Conservation (phyloP, 1,140 invertebrate species). For the Ceratosolen fusciceps region DNA sequence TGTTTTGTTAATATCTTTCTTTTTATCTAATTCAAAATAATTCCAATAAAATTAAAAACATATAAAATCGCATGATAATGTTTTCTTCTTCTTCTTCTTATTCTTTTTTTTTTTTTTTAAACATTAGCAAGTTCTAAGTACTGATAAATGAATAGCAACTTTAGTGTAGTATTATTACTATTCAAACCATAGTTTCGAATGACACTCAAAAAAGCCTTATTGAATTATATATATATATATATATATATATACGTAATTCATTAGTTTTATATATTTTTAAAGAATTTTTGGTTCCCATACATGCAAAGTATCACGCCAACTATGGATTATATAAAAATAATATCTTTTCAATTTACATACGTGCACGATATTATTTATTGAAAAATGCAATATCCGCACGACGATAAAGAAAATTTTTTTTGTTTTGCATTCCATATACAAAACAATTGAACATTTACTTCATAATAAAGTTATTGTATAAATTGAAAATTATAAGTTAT, state of each 20-base stretch:
- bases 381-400: background rate
- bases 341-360: background rate
- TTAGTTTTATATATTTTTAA: background rate
- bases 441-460: too few species aligned
- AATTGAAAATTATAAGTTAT: too few species aligned
- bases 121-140: too few species aligned
- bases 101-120: too few species aligned
- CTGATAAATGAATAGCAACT: background rate
- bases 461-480: too few species aligned
- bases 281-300: background rate
- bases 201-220: background rate
- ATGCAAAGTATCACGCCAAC: background rate
- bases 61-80: background rate
- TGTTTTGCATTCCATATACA: too few species aligned
- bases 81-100: too few species aligned
- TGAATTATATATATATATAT: too few species aligned
- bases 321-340: background rate
- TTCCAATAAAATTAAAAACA: background rate
- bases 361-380: background rate
- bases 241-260: background rate
- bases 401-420: background rate
- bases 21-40: background rate
- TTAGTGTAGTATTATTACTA: background rate
- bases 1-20: background rate
- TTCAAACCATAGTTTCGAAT: slow-evolving; percentile 16